phyloP scores from a whole-genome alignment of 2,888 invertebrate species.

The Parelbella ahira region DNA sequence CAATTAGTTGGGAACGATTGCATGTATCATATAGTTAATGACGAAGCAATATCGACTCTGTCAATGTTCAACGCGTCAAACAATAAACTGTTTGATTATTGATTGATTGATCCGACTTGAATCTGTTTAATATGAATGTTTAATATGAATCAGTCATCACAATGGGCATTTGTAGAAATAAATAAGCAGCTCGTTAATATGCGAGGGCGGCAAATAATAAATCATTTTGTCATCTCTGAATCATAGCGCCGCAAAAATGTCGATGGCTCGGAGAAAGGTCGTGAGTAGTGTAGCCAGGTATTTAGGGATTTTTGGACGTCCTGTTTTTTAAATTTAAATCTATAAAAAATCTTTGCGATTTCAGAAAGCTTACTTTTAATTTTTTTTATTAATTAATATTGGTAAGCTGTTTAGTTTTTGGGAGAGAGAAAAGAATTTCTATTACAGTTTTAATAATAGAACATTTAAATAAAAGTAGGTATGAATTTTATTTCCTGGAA shows the following conservation, averaged over 20 bases:
- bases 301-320: not conserved
- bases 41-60: conserved; percentile 1
- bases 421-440: no score
- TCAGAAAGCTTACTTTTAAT: no score
- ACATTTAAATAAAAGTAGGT: no score
- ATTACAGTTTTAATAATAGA: no score
- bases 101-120: conserved; percentile 20
- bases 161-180: conserved; percentile 20
- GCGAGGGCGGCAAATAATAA: conserved; percentile 14
- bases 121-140: no score
- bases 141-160: conserved; percentile 23
- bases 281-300: conserved; percentile 5
- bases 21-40: conserved; percentile 9
- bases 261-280: conserved; percentile 16
- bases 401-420: no score
- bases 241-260: conserved; percentile 18
- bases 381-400: no score
- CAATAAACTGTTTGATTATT: conserved; percentile 21
- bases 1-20: conserved; percentile 9
- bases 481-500: no score
- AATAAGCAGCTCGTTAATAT: conserved; percentile 16
- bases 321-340: no score
- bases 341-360: no score
- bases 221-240: conserved; percentile 18
- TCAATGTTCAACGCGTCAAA: conserved; percentile 9